Base-by-base conservation (phyloP, 2,797 vertebrate species). In the Gymnodraco acuticeps region DNA sequence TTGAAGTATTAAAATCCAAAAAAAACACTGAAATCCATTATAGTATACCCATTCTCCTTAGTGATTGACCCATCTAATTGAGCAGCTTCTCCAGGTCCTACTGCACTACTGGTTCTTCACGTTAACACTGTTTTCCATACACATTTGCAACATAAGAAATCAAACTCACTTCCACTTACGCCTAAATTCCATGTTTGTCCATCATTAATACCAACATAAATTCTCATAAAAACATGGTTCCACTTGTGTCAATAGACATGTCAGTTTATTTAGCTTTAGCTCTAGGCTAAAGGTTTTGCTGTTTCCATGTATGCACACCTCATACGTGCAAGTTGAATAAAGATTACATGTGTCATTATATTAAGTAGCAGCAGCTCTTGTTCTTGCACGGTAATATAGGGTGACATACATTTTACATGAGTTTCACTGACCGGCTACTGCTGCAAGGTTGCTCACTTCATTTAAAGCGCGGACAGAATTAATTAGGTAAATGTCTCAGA, bases 371-470 rank as follows among this genome's bases (percentile, higher is more conserved):
- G 82, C 77, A 51, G 87, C 83, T 85, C 86, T 85, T 88, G 89
- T 87, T 91, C 85, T 68, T 46, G 73, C 67, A 70, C 43, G 53
- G 73, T 89, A 90, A 92, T 92, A 87, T 84, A 86, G 70, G 64
- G 64, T 72, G 84, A 90, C 87, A 93, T 92, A 83, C 92, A 94
- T 94, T 93, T 92, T 91, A 93, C 88, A 94, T 91, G 91, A 93
- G 90, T 83, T 88, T 81, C 71, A 77, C 81, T 81, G 82, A 77
- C 85, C 80, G 47, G 78, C 86, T 81, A 59, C 85, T 69, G 84
- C 81, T 87, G 75, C 79, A 51, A 92, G 88, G 89, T 89, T 80
- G 88, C 79, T 87, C 90, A 89, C 89, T 90, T 94, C 67, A 91
- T 92, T 92, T 92, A 84, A 87, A 85, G 82, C 79, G 48, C 41